Percentiles rank a stretch among this genome's conserved stretches.
phyloP scores from a whole-genome alignment of 2,113 vertebrate species.

The Camelus bactrianus region DNA sequence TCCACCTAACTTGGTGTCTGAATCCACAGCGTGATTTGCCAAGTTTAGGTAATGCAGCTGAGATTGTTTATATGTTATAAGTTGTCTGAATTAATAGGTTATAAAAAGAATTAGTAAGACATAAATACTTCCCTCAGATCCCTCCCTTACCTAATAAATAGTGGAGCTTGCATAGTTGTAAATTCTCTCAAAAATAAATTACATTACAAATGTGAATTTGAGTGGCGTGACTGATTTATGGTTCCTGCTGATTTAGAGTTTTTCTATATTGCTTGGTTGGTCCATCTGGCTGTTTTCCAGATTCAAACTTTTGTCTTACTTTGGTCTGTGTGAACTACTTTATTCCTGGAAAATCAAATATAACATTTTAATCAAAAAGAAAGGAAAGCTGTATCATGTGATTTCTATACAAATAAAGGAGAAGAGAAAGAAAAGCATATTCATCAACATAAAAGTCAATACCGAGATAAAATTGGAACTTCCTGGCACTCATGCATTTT shows the following conservation, averaged over 20 bases:
- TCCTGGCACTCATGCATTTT: conserved; percentile 78
- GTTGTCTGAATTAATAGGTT: not conserved
- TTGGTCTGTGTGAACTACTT: conserved; percentile 75
- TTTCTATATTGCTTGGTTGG: not conserved
- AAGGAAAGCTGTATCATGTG: conserved; percentile 85
- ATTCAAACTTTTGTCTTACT: conserved; percentile 72
- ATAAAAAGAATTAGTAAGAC: conserved; percentile 59
- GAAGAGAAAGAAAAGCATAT: conserved; percentile 86
- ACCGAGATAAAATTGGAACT: conserved; percentile 83
- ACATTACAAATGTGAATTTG: conserved; percentile 54
- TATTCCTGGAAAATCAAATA: conserved; percentile 88
- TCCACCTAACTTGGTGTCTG: not conserved
- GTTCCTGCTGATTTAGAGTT: conserved; percentile 6
- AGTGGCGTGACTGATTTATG: conserved; percentile 47
- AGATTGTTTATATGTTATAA: conserved; percentile 14
- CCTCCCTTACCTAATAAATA: conserved; percentile 48
- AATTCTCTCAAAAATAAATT: conserved; percentile 65
- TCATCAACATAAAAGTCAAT: conserved; percentile 86
- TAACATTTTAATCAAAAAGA: conserved; percentile 87
- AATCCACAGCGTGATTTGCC: not conserved
- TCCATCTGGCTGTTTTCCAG: conserved; percentile 62
- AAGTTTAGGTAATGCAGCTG: not conserved
- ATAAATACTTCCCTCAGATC: conserved; percentile 48
- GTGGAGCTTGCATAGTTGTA: conserved; percentile 65
- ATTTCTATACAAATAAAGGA: conserved; percentile 86